A percentile compares a stretch with the other conserved stretches of the same genome.
Evolutionary conservation across 2,888 invertebrate genomes (phyloP).

Genomic region (Lepidochitona cinerea): DNA sequence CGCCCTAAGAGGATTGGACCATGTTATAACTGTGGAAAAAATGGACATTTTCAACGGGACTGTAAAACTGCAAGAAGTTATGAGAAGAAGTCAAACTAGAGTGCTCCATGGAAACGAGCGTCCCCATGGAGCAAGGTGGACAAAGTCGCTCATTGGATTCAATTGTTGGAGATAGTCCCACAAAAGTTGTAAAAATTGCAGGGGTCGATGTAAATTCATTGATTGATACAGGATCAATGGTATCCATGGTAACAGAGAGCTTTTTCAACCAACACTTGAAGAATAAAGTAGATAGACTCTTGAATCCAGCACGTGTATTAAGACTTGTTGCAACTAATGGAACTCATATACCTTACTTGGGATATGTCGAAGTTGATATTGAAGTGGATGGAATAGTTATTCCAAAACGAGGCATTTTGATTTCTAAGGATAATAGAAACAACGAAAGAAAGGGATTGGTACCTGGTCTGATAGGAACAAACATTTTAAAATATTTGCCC

Average conservation of each 20-base stretch:
- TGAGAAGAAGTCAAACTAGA: background rate
- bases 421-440: background rate
- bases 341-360: background rate
- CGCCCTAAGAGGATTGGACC: background rate
- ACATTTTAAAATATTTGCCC: background rate
- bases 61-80: background rate
- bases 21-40: background rate
- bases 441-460: background rate
- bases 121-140: background rate
- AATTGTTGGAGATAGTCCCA: background rate
- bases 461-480: background rate
- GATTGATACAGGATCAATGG: background rate
- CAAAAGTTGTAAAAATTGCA: background rate
- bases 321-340: background rate
- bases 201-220: background rate
- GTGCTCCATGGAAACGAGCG: background rate
- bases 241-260: background rate
- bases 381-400: background rate
- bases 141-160: background rate
- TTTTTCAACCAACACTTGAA: too few species aligned
- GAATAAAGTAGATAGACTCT: too few species aligned
- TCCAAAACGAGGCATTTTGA: background rate
- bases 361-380: background rate
- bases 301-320: too few species aligned
- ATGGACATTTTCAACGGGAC: background rate